Base-by-base conservation (phyloP, 2,113 vertebrate genomes). In the Oncorhynchus clarkii region DNA sequence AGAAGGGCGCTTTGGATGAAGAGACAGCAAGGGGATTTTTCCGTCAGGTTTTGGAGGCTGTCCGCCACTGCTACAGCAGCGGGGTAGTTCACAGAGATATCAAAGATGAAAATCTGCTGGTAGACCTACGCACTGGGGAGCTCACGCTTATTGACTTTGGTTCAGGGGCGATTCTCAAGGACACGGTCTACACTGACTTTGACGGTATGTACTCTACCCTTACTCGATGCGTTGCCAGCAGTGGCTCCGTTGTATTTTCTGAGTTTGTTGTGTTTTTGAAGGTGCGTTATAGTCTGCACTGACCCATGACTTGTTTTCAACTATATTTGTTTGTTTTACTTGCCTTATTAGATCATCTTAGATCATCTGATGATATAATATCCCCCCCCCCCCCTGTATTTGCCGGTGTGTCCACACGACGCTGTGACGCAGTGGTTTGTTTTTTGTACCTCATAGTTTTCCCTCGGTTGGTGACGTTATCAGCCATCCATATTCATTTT, bases 61-160 rank as follows among this genome's bases (percentile, higher is more conserved):
- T 99, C 78, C 90, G 95, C n/a, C 97, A 99, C 91, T 99, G 98
- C 89, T 96, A 99, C 85, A 89, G 88, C 88, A 97, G 98, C 82
- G 97, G 97, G 0, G 97, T 99, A 4, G 95, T 99, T 65, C 97
- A 99, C 89, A 88, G 97, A 39, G 98, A 99, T 91, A 97, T 99
- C 89, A 99, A 99, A 86, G 98, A 99, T 68, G 97, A 99, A 78
- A 99, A 99, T 84, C 95, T 99, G 84, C 94, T 99, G 34, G 97
- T 99, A 89, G 98, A 99, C 27, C 93, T 98, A 59, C 91, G 96
- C 86, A 95, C 93, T 0, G 98, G 97, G 49, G 95, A 98, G 83
- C 95, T 99, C 71, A 99, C 97, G 90, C 96, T 99, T 72, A 99
- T 99, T 72, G 98, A 99, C 91, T 99, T 99, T 78, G 98, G 97